phyloP scores from a whole-genome alignment of 2,888 invertebrate species.

The Enchytraeus crypticus region DNA sequence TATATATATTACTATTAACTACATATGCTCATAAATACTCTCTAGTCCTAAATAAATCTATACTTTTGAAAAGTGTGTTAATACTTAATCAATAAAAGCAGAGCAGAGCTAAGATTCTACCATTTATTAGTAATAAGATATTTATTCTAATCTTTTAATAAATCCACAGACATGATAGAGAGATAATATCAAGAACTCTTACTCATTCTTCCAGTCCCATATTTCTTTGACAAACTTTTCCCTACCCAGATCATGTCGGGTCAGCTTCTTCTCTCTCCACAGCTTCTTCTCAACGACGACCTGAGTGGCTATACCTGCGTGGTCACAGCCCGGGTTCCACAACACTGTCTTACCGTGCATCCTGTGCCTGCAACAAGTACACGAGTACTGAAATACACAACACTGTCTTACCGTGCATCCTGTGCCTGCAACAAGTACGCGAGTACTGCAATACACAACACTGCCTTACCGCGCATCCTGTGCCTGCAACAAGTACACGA shows the following conservation, averaged over 20 bases:
- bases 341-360: slow-evolving; percentile 86
- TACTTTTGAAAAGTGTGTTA: no score
- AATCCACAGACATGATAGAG: no score
- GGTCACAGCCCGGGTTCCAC: slow-evolving; percentile 98
- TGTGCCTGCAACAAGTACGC: not conserved
- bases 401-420: not conserved
- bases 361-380: slow-evolving; percentile 61
- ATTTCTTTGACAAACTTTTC: slow-evolving; percentile 83
- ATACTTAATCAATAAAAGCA: no score
- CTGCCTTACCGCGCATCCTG: not conserved
- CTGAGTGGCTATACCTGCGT: slow-evolving; percentile 98
- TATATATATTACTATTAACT: not conserved
- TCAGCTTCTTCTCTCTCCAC: slow-evolving; percentile 74
- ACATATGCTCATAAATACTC: no score
- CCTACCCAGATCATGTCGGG: slow-evolving; percentile 86
- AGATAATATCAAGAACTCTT: no score
- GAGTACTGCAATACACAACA: no score
- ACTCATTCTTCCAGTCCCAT: slow-evolving; percentile 92
- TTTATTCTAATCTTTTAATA: no score
- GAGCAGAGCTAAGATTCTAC: no score
- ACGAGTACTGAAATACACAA: no score
- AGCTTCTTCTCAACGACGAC: slow-evolving; percentile 95
- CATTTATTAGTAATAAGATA: no score
- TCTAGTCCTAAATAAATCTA: no score
- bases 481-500: not conserved